These are phyloP conservation scores for Eulemur rubriventer DNA, from an alignment of 2,797 vertebrate species.

Conservation along the genomic window DNA sequence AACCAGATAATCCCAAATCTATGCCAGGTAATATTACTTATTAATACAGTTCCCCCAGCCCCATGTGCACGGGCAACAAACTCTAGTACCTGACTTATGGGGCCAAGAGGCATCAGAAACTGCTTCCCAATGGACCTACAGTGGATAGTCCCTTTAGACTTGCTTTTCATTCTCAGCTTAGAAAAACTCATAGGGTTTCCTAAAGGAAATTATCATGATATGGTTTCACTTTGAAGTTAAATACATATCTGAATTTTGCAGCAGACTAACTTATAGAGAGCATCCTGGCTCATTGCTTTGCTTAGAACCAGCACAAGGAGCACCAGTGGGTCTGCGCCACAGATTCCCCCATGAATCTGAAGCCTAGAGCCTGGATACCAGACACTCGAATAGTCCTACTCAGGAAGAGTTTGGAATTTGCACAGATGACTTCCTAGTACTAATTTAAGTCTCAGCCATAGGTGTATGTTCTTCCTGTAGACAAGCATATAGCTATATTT, in stretches of 20 bases:
- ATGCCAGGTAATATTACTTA: not conserved
- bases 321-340: not conserved
- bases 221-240: not conserved
- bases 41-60: not conserved
- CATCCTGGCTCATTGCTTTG: not conserved
- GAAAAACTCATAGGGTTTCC: not conserved
- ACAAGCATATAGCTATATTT: not conserved
- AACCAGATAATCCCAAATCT: not conserved
- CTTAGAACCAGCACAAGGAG: not conserved
- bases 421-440: not conserved
- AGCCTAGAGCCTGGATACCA: not conserved
- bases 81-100: not conserved
- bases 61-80: not conserved
- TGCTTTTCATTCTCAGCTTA: not conserved
- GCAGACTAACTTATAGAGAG: not conserved
- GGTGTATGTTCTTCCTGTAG: not conserved
- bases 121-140: not conserved
- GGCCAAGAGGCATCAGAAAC: not conserved
- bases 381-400: not conserved
- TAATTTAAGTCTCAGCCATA: not conserved
- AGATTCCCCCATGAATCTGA: not conserved
- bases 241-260: not conserved
- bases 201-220: not conserved
- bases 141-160: not conserved
- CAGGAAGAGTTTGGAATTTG: not conserved